A percentile compares a stretch with the other conserved stretches of the same genome.
phyloP scores from a whole-genome alignment of 2,113 vertebrate genomes.

The Cheilinus undulatus region DNA sequence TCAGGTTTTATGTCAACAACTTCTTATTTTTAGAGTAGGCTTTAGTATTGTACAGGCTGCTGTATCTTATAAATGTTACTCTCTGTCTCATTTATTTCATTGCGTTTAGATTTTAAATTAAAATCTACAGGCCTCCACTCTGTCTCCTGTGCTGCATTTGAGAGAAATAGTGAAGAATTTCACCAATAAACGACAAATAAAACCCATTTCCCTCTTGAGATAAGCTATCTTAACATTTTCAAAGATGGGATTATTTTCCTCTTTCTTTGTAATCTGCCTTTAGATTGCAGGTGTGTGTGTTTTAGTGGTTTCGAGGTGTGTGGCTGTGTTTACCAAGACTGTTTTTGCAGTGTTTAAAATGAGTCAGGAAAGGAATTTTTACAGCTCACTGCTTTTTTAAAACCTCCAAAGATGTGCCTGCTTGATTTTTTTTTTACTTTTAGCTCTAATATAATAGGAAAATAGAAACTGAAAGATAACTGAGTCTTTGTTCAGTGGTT shows the following conservation, averaged over 20 bases:
- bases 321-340: not conserved
- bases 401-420: not conserved
- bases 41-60: too few species aligned
- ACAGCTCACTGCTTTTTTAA: conserved; percentile 11
- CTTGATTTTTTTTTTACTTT: not conserved
- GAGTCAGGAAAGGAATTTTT: conserved; percentile 23
- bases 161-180: too few species aligned
- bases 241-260: too few species aligned
- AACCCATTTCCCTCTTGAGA: not conserved
- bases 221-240: not conserved
- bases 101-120: too few species aligned
- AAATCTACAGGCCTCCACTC: not conserved
- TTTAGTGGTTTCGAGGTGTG: conserved; percentile 38
- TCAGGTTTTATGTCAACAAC: too few species aligned
- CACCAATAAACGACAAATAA: too few species aligned
- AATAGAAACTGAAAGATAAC: not conserved
- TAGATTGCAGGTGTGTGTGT: conserved; percentile 35
- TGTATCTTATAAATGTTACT: too few species aligned
- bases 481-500: conserved; percentile 34
- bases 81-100: too few species aligned
- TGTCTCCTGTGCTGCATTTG: not conserved
- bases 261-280: not conserved
- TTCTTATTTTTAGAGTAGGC: too few species aligned
- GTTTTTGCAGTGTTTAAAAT: conserved; percentile 22
- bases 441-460: not conserved